Evolutionary conservation across 1,140 invertebrate species (phyloP).

Genomic region (Drosophila oshimai): DNA sequence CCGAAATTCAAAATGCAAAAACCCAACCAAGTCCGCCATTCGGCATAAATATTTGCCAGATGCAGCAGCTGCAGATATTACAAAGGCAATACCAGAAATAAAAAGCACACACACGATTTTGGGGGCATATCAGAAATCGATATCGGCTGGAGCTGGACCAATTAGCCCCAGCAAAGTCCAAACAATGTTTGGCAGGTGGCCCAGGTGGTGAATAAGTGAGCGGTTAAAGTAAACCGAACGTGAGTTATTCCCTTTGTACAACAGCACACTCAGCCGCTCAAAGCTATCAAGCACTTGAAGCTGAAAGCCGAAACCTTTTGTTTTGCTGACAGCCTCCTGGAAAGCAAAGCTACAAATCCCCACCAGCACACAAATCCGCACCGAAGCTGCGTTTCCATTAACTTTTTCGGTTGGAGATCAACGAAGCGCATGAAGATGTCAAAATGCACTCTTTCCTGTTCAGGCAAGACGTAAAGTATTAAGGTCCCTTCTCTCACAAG

Average conservation of each 20-base stretch:
- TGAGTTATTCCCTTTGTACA: constrained; percentile 18
- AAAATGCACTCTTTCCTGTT: constrained; percentile 64
- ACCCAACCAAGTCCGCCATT: not conserved
- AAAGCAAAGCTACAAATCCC: constrained; percentile 29
- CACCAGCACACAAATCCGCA: not conserved
- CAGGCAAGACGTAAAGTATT: constrained; percentile 4
- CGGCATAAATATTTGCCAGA: constrained; percentile 63
- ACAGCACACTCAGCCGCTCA: constrained; percentile 7
- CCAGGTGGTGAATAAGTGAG: not conserved
- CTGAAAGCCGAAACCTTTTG: constrained; percentile 29
- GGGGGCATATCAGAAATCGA: constrained; percentile 34
- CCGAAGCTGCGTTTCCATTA: constrained; percentile 56
- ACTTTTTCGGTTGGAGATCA: constrained; percentile 52
- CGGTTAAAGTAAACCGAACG: constrained; percentile 27
- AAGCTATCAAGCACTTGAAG: constrained; percentile 36
- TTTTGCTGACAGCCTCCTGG: constrained; percentile 15
- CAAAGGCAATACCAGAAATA: constrained; percentile 6
- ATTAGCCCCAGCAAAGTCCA: constrained; percentile 47
- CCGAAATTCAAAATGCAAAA: constrained; percentile 24
- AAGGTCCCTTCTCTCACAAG: not conserved
- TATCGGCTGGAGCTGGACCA: constrained; percentile 37
- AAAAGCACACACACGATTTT: constrained; percentile 6
- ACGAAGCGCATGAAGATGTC: constrained; percentile 73
- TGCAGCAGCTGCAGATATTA: constrained; percentile 43
- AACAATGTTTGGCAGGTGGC: constrained; percentile 17